Evolutionary conservation across 2,113 vertebrate species (phyloP).

Genomic region (Danionella cerebrum): DNA sequence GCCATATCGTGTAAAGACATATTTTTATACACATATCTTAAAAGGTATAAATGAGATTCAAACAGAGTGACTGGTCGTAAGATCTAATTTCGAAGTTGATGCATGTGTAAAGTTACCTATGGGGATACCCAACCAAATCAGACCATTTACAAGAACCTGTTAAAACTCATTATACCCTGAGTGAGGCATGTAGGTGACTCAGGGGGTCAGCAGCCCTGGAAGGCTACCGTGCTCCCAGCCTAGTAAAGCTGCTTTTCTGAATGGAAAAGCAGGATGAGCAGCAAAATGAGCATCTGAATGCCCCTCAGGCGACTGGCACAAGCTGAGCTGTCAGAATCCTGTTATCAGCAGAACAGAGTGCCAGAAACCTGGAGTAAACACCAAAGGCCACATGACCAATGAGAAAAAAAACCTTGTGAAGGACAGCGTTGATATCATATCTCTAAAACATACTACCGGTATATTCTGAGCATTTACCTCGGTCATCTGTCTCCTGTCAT

Average conservation of each 20-base stretch:
- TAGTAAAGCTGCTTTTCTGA: constrained; percentile 43
- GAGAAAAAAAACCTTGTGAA: too few relatives aligned
- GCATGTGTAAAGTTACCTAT: not conserved
- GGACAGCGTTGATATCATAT: too few relatives aligned
- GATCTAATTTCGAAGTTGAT: too few relatives aligned
- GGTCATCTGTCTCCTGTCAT: too few relatives aligned
- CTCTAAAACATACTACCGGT: too few relatives aligned
- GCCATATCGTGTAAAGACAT: too few relatives aligned
- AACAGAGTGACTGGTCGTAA: too few relatives aligned
- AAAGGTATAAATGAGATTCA: too few relatives aligned
- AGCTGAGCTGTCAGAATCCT: constrained; percentile 25
- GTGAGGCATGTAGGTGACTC: constrained; percentile 4
- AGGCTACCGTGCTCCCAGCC: constrained; percentile 31
- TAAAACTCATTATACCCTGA: constrained; percentile 2
- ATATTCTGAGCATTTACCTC: too few relatives aligned
- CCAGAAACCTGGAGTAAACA: constrained; percentile 44
- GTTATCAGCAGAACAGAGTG: constrained; percentile 42
- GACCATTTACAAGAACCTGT: not conserved
- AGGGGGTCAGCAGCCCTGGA: not conserved
- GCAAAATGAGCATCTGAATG: not conserved
- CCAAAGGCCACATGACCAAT: not conserved
- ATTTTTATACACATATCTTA: too few relatives aligned
- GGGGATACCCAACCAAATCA: not conserved
- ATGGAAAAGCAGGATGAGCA: constrained; percentile 49
- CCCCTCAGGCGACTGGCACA: not conserved